A percentile compares a stretch with the other conserved stretches of the same genome.
Evolutionary conservation across 2,888 invertebrate species (phyloP).

Genomic region (Abrostola tripartita): DNA sequence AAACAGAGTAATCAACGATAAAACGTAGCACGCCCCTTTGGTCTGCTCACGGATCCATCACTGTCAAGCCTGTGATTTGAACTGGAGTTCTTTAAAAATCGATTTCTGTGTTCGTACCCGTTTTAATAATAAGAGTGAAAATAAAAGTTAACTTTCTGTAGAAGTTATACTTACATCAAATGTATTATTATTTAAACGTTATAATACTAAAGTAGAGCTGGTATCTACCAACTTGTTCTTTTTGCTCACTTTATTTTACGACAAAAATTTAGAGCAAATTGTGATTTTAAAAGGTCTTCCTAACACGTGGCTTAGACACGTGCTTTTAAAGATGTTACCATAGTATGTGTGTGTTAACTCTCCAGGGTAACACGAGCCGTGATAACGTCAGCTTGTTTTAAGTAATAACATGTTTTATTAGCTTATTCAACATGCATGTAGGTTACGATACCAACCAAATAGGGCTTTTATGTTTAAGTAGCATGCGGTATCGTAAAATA

Average conservation of each 20-base stretch:
- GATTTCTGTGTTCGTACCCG: constrained; percentile 20
- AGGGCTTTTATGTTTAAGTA: constrained; percentile 32
- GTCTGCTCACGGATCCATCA: constrained; percentile 38
- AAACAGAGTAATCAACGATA: constrained; percentile 5
- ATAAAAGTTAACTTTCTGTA: not conserved
- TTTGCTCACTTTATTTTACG: too few relatives aligned
- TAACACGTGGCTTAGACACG: too few relatives aligned
- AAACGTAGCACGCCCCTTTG: constrained; percentile 11
- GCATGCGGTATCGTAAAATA: constrained; percentile 48
- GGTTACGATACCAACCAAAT: constrained; percentile 38
- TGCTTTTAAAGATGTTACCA: too few relatives aligned
- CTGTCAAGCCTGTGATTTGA: constrained; percentile 31
- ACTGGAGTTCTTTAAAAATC: constrained; percentile 34
- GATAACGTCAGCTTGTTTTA: constrained; percentile 42
- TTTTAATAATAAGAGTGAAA: not conserved
- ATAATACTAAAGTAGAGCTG: too few relatives aligned
- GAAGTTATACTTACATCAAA: too few relatives aligned
- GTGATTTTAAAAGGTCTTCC: too few relatives aligned
- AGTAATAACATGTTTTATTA: constrained; percentile 47
- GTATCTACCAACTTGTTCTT: too few relatives aligned
- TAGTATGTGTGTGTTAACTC: constrained; percentile 14
- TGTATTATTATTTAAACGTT: too few relatives aligned
- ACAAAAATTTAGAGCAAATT: too few relatives aligned
- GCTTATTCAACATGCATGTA: constrained; percentile 45
- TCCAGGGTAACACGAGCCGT: constrained; percentile 28